phyloP scores from a whole-genome alignment of 2,888 invertebrate species.

The Phalera bucephala region DNA sequence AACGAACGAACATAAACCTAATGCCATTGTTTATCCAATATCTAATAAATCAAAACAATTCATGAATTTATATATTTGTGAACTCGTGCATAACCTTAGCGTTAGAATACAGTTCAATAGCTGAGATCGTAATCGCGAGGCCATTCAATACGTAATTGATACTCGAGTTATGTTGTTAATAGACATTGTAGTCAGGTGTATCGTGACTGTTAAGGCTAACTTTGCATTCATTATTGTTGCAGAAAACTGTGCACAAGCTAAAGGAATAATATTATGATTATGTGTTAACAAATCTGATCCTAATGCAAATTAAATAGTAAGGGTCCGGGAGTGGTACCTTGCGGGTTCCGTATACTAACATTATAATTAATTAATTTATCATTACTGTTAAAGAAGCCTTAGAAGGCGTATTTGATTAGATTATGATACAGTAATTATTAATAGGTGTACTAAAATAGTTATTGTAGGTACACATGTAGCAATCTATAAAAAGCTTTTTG shows the following conservation, averaged over 20 bases:
- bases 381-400: too few species aligned
- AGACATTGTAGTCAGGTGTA: conserved; percentile 41
- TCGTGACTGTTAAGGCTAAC: conserved; percentile 29
- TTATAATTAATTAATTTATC: too few species aligned
- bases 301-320: conserved; percentile 29
- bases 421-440: too few species aligned
- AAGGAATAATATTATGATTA: conserved; percentile 12
- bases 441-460: too few species aligned
- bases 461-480: too few species aligned
- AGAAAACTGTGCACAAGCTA: conserved; percentile 22
- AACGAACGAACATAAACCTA: too few species aligned
- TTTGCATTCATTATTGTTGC: conserved; percentile 30
- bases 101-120: conserved; percentile 40
- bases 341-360: conserved; percentile 4
- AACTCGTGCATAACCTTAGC: conserved; percentile 20
- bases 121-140: conserved; percentile 43
- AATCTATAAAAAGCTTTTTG: neutral
- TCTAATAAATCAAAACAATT: conserved; percentile 18
- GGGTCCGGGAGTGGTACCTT: conserved; percentile 9
- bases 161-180: conserved; percentile 42
- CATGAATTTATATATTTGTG: conserved; percentile 19
- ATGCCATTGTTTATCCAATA: too few species aligned
- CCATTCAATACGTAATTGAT: conserved; percentile 47
- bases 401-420: too few species aligned
- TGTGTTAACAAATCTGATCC: conserved; percentile 18